Conservation (phyloP, 2,888 invertebrate species). For the Drosophila pseudotalamancana region DNA sequence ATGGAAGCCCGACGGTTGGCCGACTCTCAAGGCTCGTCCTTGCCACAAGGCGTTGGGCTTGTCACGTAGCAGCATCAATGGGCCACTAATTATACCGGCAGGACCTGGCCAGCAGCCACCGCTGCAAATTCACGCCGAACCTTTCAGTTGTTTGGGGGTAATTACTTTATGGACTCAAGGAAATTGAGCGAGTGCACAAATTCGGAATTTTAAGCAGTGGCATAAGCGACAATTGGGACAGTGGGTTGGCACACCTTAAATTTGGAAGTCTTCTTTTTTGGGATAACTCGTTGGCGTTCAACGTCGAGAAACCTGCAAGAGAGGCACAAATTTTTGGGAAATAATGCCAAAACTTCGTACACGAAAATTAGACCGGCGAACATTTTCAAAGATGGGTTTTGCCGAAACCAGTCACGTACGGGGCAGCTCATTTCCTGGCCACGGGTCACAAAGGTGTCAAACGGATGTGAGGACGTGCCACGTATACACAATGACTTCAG, state of each 20-base stretch:
- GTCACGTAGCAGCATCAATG: constrained; percentile 64
- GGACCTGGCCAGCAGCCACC: constrained; percentile 38
- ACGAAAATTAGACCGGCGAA: constrained; percentile 45
- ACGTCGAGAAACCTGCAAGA: neutral
- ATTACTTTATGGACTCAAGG: constrained; percentile 80
- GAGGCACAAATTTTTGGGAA: constrained; percentile 27
- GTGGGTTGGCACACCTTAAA: constrained; percentile 26
- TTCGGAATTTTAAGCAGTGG: constrained; percentile 70
- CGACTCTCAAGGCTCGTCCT: constrained; percentile 57
- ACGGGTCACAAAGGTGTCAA: constrained; percentile 76
- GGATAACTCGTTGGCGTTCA: constrained; percentile 21
- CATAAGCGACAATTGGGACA: constrained; percentile 5
- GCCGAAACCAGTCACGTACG: constrained; percentile 73
- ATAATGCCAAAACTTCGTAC: constrained; percentile 27
- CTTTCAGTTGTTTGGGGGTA: constrained; percentile 57
- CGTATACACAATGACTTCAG: constrained; percentile 65
- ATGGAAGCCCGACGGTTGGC: constrained; percentile 41
- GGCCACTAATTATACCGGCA: constrained; percentile 77
- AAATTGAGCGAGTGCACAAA: constrained; percentile 82
- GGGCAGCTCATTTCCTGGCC: constrained; percentile 78
- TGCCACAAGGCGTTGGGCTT: constrained; percentile 67
- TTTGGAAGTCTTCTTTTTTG: constrained; percentile 6
- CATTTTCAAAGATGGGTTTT: constrained; percentile 34
- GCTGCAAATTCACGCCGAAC: constrained; percentile 64
- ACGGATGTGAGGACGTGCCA: constrained; percentile 78